Evolutionary conservation across 2,113 vertebrate species (phyloP).

Genomic region (Gavia stellata): DNA sequence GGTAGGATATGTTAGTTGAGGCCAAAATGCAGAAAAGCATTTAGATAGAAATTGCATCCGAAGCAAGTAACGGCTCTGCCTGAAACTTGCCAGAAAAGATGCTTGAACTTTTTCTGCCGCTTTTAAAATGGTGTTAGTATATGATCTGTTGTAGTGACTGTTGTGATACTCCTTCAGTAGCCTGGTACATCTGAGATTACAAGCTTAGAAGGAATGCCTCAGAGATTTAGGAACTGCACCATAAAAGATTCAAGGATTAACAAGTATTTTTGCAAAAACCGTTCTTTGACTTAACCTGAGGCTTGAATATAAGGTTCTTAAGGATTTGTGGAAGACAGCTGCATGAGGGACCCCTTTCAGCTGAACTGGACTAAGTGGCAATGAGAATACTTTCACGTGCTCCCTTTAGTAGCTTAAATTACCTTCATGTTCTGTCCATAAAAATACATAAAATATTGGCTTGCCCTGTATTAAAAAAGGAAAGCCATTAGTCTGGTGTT

Average conservation of each 20-base stretch:
- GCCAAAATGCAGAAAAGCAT: neutral
- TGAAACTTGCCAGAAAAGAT: neutral
- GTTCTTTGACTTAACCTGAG: neutral
- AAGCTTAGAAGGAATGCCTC: neutral
- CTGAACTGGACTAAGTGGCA: neutral
- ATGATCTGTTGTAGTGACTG: neutral
- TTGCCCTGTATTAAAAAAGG: neutral
- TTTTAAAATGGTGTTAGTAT: neutral
- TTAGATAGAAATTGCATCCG: neutral
- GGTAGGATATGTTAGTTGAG: neutral
- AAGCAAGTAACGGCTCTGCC: neutral
- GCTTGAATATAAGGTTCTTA: neutral
- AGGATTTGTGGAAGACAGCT: neutral
- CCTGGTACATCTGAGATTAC: neutral
- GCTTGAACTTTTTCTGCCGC: neutral
- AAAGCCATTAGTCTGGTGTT: neutral
- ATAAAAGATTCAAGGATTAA: neutral
- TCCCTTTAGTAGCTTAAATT: neutral
- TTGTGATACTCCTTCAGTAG: neutral
- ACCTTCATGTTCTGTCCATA: neutral
- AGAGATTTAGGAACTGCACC: neutral
- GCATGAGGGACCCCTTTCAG: neutral
- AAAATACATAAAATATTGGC: neutral
- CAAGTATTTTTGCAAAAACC: neutral
- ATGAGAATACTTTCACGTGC: neutral